Evolutionary conservation across 2,888 invertebrate genomes (phyloP).

Genomic region (Thysanoteuthis rhombus): DNA sequence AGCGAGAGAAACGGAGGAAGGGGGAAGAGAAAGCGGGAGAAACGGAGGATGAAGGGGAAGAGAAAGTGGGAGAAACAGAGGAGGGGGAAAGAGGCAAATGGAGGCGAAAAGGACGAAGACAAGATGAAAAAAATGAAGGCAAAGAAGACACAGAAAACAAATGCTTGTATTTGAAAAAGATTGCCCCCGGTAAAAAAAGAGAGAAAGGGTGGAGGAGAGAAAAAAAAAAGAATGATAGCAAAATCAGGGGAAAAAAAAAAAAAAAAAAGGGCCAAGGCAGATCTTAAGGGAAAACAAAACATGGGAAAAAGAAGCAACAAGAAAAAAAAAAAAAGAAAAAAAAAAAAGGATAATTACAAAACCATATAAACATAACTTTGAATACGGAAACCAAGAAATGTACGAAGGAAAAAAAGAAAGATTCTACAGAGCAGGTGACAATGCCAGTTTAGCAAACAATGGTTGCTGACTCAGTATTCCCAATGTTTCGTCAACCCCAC

Average conservation of each 20-base stretch:
- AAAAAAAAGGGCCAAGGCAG: background rate
- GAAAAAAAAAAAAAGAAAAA: background rate
- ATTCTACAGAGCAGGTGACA: background rate
- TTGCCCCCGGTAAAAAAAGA: background rate
- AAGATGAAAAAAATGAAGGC: too few species aligned
- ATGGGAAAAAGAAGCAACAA: background rate
- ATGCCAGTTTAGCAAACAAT: background rate
- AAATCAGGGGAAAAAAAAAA: background rate
- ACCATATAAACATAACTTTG: background rate
- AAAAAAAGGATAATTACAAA: background rate
- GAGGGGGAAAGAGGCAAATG: background rate
- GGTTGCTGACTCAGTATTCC: background rate
- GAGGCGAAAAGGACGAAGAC: background rate
- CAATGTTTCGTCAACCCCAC: too few species aligned
- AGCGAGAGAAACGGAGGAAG: background rate
- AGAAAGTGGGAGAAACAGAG: background rate
- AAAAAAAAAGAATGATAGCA: background rate
- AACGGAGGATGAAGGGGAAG: background rate
- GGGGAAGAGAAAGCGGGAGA: accelerated
- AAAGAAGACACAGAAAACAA: background rate
- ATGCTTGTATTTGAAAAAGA: too few species aligned
- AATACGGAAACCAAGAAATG: background rate
- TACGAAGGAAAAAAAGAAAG: background rate
- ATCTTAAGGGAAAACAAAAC: background rate
- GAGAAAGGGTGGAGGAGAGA: background rate